A percentile compares a stretch with the other conserved stretches of the same genome.
Conservation (phyloP, 2,797 vertebrate genomes). For the Trachurus trachurus region DNA sequence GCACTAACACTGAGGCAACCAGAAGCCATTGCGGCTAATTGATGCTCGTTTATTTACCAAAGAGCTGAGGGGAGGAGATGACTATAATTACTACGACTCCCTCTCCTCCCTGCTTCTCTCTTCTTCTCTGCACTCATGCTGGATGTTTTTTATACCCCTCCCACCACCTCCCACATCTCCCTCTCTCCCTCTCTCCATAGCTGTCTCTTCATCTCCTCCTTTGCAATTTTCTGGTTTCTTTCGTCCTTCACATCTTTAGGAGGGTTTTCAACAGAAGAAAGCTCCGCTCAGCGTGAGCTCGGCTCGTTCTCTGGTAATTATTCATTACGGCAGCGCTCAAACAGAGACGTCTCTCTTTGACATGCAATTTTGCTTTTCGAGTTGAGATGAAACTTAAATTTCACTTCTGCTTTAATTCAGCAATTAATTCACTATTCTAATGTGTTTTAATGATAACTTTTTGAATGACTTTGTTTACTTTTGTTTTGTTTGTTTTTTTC, state of each 20-base stretch:
- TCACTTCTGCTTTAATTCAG: conserved; percentile 18
- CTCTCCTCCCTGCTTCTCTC: conserved; percentile 26
- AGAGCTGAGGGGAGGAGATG: conserved; percentile 60
- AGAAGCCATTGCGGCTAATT: conserved; percentile 65
- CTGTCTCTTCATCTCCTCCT: conserved; percentile 44
- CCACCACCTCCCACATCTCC: conserved; percentile 41
- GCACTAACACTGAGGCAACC: conserved; percentile 42
- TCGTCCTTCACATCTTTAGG: conserved; percentile 30
- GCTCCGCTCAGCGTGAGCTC: conserved; percentile 48
- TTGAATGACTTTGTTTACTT: conserved; percentile 4
- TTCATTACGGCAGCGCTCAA: conserved; percentile 53
- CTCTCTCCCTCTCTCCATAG: not conserved
- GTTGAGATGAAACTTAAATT: conserved; percentile 30
- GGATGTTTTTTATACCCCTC: not conserved
- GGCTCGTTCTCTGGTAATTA: conserved; percentile 54
- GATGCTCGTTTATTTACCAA: conserved; percentile 71
- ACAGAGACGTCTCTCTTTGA: conserved; percentile 39
- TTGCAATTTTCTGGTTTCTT: conserved; percentile 27
- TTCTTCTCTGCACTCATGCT: conserved; percentile 11
- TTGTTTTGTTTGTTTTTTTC: not conserved
- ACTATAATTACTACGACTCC: conserved; percentile 58
- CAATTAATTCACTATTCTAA: conserved; percentile 23
- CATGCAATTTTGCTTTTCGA: conserved; percentile 18
- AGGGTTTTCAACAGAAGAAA: conserved; percentile 43
- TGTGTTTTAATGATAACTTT: conserved; percentile 30